These are phyloP conservation scores for Melanotaenia parkinsoni DNA, from an alignment of 2,797 vertebrate species.

Conservation along the genomic window DNA sequence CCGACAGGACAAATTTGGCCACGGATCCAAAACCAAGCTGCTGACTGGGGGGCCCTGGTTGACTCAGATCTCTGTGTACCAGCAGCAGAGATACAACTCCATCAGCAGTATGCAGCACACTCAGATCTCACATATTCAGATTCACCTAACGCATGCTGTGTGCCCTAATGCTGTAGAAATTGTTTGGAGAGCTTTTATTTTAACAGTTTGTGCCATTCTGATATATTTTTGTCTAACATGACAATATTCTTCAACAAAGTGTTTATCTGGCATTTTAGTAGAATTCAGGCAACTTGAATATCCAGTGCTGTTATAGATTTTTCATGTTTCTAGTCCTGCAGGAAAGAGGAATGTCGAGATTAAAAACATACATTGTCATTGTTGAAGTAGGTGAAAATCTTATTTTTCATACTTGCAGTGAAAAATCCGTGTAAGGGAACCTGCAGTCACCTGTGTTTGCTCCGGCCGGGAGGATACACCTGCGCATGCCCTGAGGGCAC, in stretches of 20 bases:
- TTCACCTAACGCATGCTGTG: not conserved
- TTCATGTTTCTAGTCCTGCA: not conserved
- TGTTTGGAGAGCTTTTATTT: not conserved
- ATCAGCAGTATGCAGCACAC: constrained; percentile 65
- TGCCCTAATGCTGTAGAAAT: no score
- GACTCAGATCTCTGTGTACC: constrained; percentile 90
- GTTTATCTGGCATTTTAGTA: not conserved
- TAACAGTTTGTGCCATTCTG: not conserved
- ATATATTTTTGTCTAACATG: not conserved
- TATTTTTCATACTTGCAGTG: constrained; percentile 53
- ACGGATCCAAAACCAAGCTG: constrained; percentile 85
- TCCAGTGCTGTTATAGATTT: not conserved
- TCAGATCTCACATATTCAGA: constrained; percentile 7
- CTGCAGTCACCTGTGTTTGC: constrained; percentile 81
- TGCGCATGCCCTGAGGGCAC: constrained; percentile 81
- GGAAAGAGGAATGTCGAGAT: not conserved
- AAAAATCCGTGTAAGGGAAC: constrained; percentile 71
- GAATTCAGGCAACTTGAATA: not conserved
- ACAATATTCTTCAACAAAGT: no score
- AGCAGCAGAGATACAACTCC: constrained; percentile 90
- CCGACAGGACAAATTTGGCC: constrained; percentile 91
- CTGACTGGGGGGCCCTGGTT: constrained; percentile 92
- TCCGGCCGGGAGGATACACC: constrained; percentile 77
- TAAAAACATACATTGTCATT: not conserved
- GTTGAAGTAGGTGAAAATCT: not conserved